phyloP scores from a whole-genome alignment of 2,888 invertebrate genomes.

The Dyspetes luteomarginatus region DNA sequence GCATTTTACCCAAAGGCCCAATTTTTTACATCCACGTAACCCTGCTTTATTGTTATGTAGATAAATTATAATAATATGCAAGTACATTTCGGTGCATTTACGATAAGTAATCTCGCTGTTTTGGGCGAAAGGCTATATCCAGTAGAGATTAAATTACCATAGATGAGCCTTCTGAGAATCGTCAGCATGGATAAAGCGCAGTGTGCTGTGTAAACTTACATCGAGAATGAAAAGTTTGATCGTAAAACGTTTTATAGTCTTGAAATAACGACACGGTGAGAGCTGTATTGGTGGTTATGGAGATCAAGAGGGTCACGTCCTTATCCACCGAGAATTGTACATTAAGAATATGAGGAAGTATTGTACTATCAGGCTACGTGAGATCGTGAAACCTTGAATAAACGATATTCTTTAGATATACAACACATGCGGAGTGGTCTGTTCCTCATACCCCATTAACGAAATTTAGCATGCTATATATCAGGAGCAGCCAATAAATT shows the following conservation, averaged over 20 bases:
- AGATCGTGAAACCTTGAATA: slow-evolving; percentile 49
- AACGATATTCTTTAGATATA: slow-evolving; percentile 30
- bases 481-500: slow-evolving; percentile 23
- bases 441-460: background rate
- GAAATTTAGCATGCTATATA: slow-evolving; percentile 8
- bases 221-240: slow-evolving; percentile 40
- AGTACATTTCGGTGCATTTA: background rate
- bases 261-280: background rate
- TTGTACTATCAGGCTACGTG: slow-evolving; percentile 35
- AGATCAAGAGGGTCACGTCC: slow-evolving; percentile 3
- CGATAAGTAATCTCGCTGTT: background rate
- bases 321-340: slow-evolving; percentile 35
- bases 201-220: background rate
- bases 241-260: slow-evolving; percentile 43
- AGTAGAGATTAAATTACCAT: slow-evolving; percentile 21
- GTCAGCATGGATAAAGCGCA: background rate
- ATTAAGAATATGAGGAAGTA: slow-evolving; percentile 20
- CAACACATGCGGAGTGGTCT: background rate
- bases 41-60: background rate
- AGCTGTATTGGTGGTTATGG: background rate
- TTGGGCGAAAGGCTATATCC: background rate
- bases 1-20: background rate
- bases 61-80: background rate
- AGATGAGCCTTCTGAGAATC: slow-evolving; percentile 1
- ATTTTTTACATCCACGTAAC: background rate